These are phyloP conservation scores for Congeria kusceri DNA, from an alignment of 2,888 invertebrate species.

Conservation along the genomic window DNA sequence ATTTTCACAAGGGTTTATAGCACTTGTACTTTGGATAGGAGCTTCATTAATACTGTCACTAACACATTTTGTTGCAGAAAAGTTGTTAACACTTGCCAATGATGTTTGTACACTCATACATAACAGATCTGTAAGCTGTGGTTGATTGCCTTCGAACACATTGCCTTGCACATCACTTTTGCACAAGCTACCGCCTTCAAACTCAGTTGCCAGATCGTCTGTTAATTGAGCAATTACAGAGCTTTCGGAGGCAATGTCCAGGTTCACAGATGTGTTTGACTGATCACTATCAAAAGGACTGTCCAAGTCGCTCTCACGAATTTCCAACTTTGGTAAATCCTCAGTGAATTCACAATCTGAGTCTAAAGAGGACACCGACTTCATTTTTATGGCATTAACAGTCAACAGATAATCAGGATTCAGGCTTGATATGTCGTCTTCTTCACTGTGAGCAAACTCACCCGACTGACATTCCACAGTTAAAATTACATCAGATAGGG, in stretches of 20 bases:
- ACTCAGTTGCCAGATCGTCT: conserved; percentile 3
- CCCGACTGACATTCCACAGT: too few relatives aligned
- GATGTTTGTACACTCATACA: too few relatives aligned
- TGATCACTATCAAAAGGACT: conserved; percentile 50
- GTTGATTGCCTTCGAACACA: too few relatives aligned
- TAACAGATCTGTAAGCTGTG: too few relatives aligned
- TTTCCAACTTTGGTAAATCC: conserved; percentile 60
- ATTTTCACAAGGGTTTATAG: too few relatives aligned
- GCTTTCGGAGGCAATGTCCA: conserved; percentile 35
- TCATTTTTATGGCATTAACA: conserved; percentile 42
- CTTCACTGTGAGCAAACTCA: too few relatives aligned
- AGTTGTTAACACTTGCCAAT: too few relatives aligned
- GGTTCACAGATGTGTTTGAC: conserved; percentile 9
- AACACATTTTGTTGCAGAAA: too few relatives aligned
- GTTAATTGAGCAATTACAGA: conserved; percentile 22
- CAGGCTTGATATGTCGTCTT: too few relatives aligned
- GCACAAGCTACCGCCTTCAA: background rate
- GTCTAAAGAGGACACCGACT: conserved; percentile 44
- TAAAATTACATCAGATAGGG: too few relatives aligned
- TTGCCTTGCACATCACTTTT: too few relatives aligned
- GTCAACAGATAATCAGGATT: background rate
- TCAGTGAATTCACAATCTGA: conserved; percentile 52
- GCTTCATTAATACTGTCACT: background rate
- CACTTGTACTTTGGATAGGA: background rate
- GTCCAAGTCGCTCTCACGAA: conserved; percentile 55